Evolutionary conservation across 2,888 invertebrate genomes (phyloP), one percentile per base, ranked within the genome.

Genomic region (Agrochola lota): DNA sequence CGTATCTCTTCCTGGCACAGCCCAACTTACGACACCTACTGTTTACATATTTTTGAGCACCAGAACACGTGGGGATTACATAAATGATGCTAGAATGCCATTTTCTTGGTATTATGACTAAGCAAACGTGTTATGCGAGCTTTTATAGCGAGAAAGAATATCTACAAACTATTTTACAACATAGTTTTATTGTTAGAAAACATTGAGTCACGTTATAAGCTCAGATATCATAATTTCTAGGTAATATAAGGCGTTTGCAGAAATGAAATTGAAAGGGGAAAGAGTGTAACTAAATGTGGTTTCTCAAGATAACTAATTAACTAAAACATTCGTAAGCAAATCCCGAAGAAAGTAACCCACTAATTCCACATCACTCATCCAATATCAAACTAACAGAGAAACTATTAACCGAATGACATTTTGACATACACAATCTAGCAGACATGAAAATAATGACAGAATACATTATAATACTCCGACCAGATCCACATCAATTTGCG

Each of bases 1-100:
- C 87, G 66, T 78, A 87, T 86, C 84, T 91, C 91, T 93, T 94
- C 94, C 94, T 94, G 91, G 81, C 88, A 76, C 89, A 91, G 84
- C 83, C 84, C 84, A 89, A 86, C 80, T 83, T 76, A 78, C 78
- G 66, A 78, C 76, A 88, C 49, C 80, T 80, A 73, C 78, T 91
- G 90, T 90, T 90, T 89, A 90, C 91, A 88, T 83, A 80, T 87
- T 87, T 88, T 83, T 73, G 75, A 81, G 70, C 81, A 80, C 72
- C 77, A 81, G 82, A 87, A 85, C 86, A 88, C 84, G 82, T 83
- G 89, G 83, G 74, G 85, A 90, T 90, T 90, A 87, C 84, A 77
- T 87, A 90, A 90, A 85, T 84, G 80, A 86, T 78, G 78, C 77
- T 84, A 83, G 83, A 87, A 87, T 85, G 83, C 57, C 73, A 84